Evolutionary conservation across 2,888 invertebrate species (phyloP), one percentile per base, ranked within the genome.

Genomic region (Acleris sparsana): DNA sequence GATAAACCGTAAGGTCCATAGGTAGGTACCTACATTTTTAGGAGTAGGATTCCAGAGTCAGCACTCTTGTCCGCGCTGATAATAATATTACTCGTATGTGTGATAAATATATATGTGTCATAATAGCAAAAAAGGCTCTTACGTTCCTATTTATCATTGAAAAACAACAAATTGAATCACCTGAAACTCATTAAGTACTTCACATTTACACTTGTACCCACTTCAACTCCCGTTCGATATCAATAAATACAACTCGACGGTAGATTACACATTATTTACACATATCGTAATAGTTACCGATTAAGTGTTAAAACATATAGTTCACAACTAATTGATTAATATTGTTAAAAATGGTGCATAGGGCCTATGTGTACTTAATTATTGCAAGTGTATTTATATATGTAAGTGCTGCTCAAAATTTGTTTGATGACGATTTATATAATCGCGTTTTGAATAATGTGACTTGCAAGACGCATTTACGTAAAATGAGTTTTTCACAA

Each of bases 391-490:
- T 62, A 25, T 48, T 62, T 17, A 62, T 48, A 53, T 11, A 17
- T 39, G 48, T 52, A 1, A 33, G 13, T 46, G 22, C 33, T 7
- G 46, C 44, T 11, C 51, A 63, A 20, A 57, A 48, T 57, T 57
- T 66, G 43, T 70, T 62, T 48, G 56, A 70, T 44, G 51, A 66
- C 5, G 44, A 66, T 16, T 44, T 70, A 48, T 63, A 66, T 13
- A 46, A 68, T 57, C 57, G 61, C 22, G 66, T 68, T 43, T 59
- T 70, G 22, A 46, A 70, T 20, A 53, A 57, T 52, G 66, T 58
- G 49, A 61, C 53, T n/a, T 70, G 70, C 20, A 44, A 51, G 2
- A 17, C 48, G 20, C 61, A 70, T 18, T 39, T 68, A 48, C 22
- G 29, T 16, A 58, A 70, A 46, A 68, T 70, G 51, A 48, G 59